Evolutionary conservation across 2,888 invertebrate species (phyloP).

Genomic region (Hylaea fasciaria): DNA sequence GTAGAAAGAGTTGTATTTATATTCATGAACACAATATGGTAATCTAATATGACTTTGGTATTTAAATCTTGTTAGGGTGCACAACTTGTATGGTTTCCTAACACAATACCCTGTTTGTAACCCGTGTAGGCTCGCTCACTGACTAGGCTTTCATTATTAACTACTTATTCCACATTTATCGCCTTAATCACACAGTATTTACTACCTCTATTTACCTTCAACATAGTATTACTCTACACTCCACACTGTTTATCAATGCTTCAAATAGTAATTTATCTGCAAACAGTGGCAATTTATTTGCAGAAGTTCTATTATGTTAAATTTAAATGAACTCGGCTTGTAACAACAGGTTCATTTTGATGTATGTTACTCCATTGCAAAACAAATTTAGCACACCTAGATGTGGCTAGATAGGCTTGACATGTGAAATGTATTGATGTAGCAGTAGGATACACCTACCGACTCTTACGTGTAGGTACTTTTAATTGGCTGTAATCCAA

Average conservation of each 20-base stretch:
- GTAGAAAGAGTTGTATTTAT: conserved; percentile 65
- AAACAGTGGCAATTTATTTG: conserved; percentile 7
- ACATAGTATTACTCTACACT: conserved; percentile 3
- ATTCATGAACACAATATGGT: conserved; percentile 60
- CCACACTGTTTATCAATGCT: not conserved
- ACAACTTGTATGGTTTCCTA: conserved; percentile 72
- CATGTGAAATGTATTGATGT: conserved; percentile 76
- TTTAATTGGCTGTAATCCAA: conserved; percentile 85
- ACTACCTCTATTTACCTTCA: not conserved
- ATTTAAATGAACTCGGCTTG: conserved; percentile 35
- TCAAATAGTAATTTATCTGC: conserved; percentile 9
- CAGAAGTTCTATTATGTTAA: conserved; percentile 15
- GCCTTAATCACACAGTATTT: conserved; percentile 19
- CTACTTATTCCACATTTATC: conserved; percentile 9
- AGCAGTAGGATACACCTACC: conserved; percentile 44
- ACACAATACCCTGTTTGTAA: conserved; percentile 74
- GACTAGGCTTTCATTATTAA: conserved; percentile 59
- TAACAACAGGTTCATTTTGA: conserved; percentile 49
- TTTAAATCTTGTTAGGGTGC: conserved; percentile 78
- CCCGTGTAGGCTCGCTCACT: conserved; percentile 61
- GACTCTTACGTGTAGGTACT: conserved; percentile 69
- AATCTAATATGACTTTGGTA: conserved; percentile 79
- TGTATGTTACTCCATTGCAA: conserved; percentile 58
- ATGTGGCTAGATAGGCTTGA: conserved; percentile 69
- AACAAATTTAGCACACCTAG: conserved; percentile 73